phyloP scores from a whole-genome alignment of 2,113 vertebrate species.

The Hemiprocne comata region DNA sequence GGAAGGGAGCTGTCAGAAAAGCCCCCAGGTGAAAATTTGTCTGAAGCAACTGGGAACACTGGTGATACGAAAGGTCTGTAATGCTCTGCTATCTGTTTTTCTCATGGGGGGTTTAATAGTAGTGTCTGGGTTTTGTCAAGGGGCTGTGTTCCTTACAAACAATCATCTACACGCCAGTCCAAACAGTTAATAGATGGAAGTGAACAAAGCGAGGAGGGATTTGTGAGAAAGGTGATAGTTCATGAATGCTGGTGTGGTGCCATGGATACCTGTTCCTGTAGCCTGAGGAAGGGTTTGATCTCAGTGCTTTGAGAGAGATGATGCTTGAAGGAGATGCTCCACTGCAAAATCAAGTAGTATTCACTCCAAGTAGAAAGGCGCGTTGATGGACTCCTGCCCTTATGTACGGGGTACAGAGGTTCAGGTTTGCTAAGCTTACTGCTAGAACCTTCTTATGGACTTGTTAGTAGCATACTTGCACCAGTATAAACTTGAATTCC shows the following conservation, averaged over 20 bases:
- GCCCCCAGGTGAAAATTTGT: not conserved
- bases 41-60: conserved; percentile 5
- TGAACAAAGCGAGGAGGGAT: not conserved
- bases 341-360: not conserved
- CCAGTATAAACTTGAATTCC: not conserved
- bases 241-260: not conserved
- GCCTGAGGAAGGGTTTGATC: not conserved
- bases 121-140: not conserved
- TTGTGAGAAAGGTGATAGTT: not conserved
- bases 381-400: not conserved
- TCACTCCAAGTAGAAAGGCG: not conserved
- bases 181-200: not conserved
- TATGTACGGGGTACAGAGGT: not conserved
- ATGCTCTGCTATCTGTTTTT: not conserved
- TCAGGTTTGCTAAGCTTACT: not conserved
- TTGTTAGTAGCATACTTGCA: not conserved
- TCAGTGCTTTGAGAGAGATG: not conserved
- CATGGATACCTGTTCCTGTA: not conserved
- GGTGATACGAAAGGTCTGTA: conserved; percentile 64
- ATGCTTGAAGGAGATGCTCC: not conserved
- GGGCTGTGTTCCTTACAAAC: not conserved
- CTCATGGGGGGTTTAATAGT: not conserved
- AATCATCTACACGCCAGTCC: accelerated
- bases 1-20: conserved; percentile 46
- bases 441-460: not conserved